These are phyloP conservation scores for Hippocampus kuda DNA, from an alignment of 2,797 vertebrate genomes.

Conservation along the genomic window DNA sequence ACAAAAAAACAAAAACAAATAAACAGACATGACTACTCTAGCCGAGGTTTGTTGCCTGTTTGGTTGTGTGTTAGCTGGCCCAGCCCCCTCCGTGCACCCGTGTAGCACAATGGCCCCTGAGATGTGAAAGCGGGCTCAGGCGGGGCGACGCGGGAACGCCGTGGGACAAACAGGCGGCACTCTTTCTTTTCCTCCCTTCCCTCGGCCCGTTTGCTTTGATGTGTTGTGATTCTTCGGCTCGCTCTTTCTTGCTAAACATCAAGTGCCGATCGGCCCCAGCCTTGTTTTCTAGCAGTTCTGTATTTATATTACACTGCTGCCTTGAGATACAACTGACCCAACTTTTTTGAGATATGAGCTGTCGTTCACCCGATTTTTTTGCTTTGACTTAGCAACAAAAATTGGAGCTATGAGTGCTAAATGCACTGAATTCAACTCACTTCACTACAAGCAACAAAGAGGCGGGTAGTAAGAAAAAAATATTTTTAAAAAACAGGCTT, in stretches of 20 bases:
- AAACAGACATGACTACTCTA: neutral
- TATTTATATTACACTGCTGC: neutral
- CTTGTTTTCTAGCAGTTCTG: neutral
- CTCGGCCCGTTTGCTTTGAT: slow-evolving; percentile 59
- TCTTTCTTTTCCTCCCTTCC: slow-evolving; percentile 58
- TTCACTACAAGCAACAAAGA: no score
- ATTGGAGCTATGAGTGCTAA: no score
- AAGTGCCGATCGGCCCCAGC: slow-evolving; percentile 14
- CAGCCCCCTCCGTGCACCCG: slow-evolving; percentile 49
- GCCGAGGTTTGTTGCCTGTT: slow-evolving; percentile 27
- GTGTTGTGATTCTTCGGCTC: slow-evolving; percentile 65
- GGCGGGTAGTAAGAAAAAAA: no score
- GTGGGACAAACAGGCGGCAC: slow-evolving; percentile 58
- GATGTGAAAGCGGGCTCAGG: slow-evolving; percentile 59
- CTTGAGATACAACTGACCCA: neutral
- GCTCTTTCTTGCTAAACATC: slow-evolving; percentile 10
- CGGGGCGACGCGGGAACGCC: slow-evolving; percentile 52
- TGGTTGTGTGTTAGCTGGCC: slow-evolving; percentile 33
- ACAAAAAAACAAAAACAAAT: neutral
- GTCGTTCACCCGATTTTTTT: no score
- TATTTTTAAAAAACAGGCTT: no score
- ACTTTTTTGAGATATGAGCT: neutral
- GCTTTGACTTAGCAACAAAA: no score
- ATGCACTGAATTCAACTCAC: no score
- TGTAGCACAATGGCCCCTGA: slow-evolving; percentile 52